Evolutionary conservation across 2,797 vertebrate species (phyloP), one percentile per base, ranked within the genome.

Genomic region (Sebastiscus tertius): DNA sequence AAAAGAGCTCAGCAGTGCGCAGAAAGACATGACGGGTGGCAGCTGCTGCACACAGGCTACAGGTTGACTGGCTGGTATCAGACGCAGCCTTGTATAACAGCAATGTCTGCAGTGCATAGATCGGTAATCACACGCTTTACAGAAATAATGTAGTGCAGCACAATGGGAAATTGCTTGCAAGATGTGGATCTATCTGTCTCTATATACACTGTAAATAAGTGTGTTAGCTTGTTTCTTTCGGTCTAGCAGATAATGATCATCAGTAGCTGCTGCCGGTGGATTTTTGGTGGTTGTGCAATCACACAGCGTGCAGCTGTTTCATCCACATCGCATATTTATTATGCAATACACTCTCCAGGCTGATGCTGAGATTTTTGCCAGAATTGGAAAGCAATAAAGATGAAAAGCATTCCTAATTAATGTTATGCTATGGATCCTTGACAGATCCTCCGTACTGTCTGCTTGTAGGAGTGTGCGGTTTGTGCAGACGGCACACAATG

Each of bases 361-460:
- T 74, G 22, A 75, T 59, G 55, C 52, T 8, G 24, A 59, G 20
- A 74, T 76, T 52, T 54, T 56, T 61, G 76, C 56, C 70, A 13
- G 54, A 83, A 79, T 31, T 39, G 56, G 65, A 79, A 80, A 63
- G 77, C 54, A 76, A 56, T 65, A 34, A 69, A 81, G 63, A 90
- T 86, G 66, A 88, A 80, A 90, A 22, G 59, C 61, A 34, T 63
- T 78, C 11, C 34, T 77, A 80, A 80, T 90, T 70, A 76, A 83
- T 80, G 72, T 70, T 26, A 62, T 61, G 78, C 76, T 79, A 31
- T 69, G 79, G 68, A 77, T 79, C 56, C 59, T 65, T 46, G 61
- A 64, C 67, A 61, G 49, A 61, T 71, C 49, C 24, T 72, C 77
- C 68, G 73, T 33, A 13, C 59, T 72, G 62, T 70, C 26, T 52